Base-by-base conservation (phyloP, 2,113 vertebrate genomes). In the Phrynosoma platyrhinos region DNA sequence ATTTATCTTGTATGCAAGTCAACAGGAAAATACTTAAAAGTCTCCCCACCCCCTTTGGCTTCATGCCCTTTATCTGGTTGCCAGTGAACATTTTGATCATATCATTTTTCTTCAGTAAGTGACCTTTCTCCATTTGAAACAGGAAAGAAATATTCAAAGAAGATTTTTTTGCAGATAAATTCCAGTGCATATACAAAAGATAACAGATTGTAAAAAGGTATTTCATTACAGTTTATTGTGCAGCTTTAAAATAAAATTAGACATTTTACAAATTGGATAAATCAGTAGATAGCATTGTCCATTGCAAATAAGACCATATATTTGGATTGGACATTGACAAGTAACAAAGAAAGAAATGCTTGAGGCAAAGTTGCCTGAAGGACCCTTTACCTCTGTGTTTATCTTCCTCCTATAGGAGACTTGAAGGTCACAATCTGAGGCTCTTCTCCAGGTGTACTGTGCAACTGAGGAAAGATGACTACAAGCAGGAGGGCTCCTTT, bases 111-210 rank as follows among this genome's bases (percentile, higher is more conserved):
- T 83, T 91, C 72, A 25, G 55, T 58, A n/a, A 18, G 0, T 52
- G 3, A 53, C 64, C 82, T 71, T 78, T 78, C 68, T 85, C 89
- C 71, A 74, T 69, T 89, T 84, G 36, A 18, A 79, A 80, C 66
- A 84, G 76, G 77, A 84, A 80, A 42, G 13, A 58, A 69, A 85
- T 27, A 36, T 80, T 79, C 71, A 9, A 27, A 90, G 68, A 85
- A 78, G 40, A 78, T 78, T 55, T 27, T 27, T 87, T 87, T 66
- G 12, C 53, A 79, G 85, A 81, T 71, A 87, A 69, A 87, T 25
- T 85, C 21, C 58, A 23, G 81, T 12, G 80, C 75, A 86, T n/a
- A 86, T 53, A 77, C 55, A 27, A 86, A 77, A 83, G 30, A 53
- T 16, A 72, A n/a, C 55, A 47, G n/a, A 72, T 32, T 25, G 27